Conservation (phyloP, 64 coral and sea anemone genomes). For the Astreopora myriophthalma region DNA sequence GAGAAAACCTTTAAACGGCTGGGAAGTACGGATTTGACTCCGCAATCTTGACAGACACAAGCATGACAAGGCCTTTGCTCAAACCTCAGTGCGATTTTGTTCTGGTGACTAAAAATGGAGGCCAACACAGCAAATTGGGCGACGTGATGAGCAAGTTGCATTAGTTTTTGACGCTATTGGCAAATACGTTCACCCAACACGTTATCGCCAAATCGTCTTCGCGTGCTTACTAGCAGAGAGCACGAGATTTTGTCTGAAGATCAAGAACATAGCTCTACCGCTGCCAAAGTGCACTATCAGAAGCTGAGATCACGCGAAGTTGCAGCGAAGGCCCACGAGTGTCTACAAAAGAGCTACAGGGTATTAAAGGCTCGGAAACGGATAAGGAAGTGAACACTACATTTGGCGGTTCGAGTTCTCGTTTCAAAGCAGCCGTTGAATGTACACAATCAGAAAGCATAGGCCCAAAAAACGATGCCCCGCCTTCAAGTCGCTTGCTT, state of each 20-base stretch:
- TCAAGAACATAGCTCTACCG: constrained; percentile 57
- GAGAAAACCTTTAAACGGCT: constrained; percentile 62
- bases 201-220: constrained; percentile 66
- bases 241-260: constrained; percentile 40
- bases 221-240: not conserved
- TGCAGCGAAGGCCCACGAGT: constrained; percentile 9
- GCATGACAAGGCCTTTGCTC: not conserved
- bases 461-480: not conserved
- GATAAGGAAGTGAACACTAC: constrained; percentile 5
- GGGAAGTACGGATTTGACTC: constrained; percentile 63
- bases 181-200: constrained; percentile 65
- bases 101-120: constrained; percentile 44
- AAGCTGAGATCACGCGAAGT: constrained; percentile 50
- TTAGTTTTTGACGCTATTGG: constrained; percentile 67
- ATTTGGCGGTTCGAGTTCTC: not conserved
- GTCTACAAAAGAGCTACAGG: constrained; percentile 58
- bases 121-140: constrained; percentile 33
- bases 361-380: constrained; percentile 10
- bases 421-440: not conserved
- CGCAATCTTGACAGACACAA: not conserved
- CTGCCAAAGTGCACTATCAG: constrained; percentile 60
- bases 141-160: constrained; percentile 22
- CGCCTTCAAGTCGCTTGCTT: not conserved
- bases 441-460: not conserved
- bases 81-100: constrained; percentile 51